These are phyloP conservation scores for Cerceris ruficornis DNA, from an alignment of 2,888 invertebrate species.

Conservation along the genomic window DNA sequence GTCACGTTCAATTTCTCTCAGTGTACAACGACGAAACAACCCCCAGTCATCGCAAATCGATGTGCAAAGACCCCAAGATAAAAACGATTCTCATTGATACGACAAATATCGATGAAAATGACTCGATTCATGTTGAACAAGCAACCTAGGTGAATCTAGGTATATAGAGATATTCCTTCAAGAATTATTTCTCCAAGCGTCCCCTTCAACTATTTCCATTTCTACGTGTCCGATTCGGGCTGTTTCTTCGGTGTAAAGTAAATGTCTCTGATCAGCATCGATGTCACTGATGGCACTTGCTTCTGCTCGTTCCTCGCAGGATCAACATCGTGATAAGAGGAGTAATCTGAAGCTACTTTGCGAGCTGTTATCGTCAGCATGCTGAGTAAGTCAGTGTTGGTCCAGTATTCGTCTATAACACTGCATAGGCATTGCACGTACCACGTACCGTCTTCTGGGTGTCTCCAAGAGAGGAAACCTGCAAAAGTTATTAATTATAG, in stretches of 20 bases:
- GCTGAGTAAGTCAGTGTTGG: constrained; percentile 82
- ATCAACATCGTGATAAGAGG: constrained; percentile 76
- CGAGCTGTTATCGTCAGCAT: constrained; percentile 83
- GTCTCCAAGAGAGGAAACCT: constrained; percentile 84
- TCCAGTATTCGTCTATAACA: constrained; percentile 80
- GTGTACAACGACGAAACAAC: no score
- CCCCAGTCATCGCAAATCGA: no score
- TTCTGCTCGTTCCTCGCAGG: constrained; percentile 78
- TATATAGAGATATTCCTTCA: no score
- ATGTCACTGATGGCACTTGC: constrained; percentile 83
- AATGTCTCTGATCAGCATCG: constrained; percentile 82
- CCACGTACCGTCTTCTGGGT: constrained; percentile 84
- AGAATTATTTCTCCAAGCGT: no score
- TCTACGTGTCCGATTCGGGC: no score
- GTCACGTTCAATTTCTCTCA: no score
- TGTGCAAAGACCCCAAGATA: no score
- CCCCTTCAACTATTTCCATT: no score
- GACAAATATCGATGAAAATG: no score
- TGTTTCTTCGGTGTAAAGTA: constrained; percentile 72
- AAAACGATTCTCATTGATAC: no score
- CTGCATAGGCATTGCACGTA: constrained; percentile 84
- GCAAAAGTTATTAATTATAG: constrained; percentile 5
- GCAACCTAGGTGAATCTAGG: no score
- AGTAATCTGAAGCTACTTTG: constrained; percentile 83
- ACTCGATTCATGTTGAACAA: no score